Base-by-base conservation (phyloP, 1,140 invertebrate species). In the Drepana arcuata region DNA sequence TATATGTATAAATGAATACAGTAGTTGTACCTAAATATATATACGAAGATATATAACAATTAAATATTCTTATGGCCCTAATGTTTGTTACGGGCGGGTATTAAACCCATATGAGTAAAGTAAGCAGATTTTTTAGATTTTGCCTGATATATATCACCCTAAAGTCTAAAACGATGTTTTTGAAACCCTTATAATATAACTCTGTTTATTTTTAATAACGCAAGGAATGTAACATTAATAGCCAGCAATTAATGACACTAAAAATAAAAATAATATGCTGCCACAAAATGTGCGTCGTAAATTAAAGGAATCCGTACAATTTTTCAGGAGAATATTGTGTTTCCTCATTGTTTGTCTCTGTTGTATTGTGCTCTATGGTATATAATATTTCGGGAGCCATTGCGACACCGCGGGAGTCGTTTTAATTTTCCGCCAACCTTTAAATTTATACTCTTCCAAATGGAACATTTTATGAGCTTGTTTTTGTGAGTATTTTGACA, bases 401-500 rank as follows among this genome's bases (percentile, higher is more conserved):
- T n/a, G 43, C 24, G 29, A 35, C 54, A 55, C 65, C 45, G 48
- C 56, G 53, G 59, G 60, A 34, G 48, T 45, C 49, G 47, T 63
- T 72, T 69, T 69, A 72, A 68, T 68, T 68, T 65, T 65, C 61
- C 61, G 58, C 58, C 30, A 60, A 48, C 44, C 35, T 68, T 53
- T 48, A 59, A 64, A 68, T 68, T 63, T 57, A 56, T 57, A 45
- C 33, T 31, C 38, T 62, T 56, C 46, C 32, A 37, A 61, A 47
- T 14, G 24, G 25, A 38, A 46, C 39, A 52, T 43, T 36, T 46
- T 47, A 9, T 33, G 18, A 21, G 9, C 18, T 21, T 5, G 9
- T 21, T n/a, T n/a, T n/a, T n/a, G n/a, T n/a, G n/a, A n/a, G n/a
- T n/a, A n/a, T n/a, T n/a, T n/a, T n/a, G n/a, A n/a, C n/a, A n/a